Base-by-base conservation (phyloP, 2,888 invertebrate species). In the Pristionchus entomophagus region DNA sequence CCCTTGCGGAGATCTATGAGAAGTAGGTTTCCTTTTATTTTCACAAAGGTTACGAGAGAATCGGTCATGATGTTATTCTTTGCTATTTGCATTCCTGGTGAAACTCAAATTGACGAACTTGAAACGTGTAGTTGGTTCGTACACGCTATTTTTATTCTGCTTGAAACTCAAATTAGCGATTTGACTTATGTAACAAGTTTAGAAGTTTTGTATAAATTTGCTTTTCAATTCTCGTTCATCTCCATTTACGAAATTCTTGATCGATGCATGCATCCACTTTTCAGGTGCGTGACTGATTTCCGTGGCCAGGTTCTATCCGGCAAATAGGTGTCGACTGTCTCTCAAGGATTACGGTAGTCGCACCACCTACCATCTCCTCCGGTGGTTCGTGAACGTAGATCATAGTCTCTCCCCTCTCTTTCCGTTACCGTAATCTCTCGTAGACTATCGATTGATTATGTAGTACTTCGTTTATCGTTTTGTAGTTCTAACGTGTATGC, bases 1-100 rank as follows among this genome's bases (percentile, higher is more conserved):
- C 90, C 38, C 88, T 92, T 14, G 88, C 89, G 53, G 89, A 89
- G 87, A 87, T 89, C 56, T 85, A 85, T n/a, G 85, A 85, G 77
- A 85, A 85, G 77, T 85, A 19, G 19, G 85, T 53, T 69, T n/a
- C n/a, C n/a, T n/a, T n/a, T n/a, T n/a, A n/a, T n/a, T n/a, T n/a
- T n/a, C n/a, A n/a, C n/a, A n/a, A n/a, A n/a, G n/a, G n/a, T n/a
- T n/a, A n/a, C n/a, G n/a, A n/a, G n/a, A n/a, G n/a, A n/a, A n/a
- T n/a, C n/a, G n/a, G n/a, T n/a, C n/a, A n/a, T n/a, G n/a, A n/a
- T n/a, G n/a, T n/a, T n/a, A n/a, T n/a, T n/a, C n/a, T n/a, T n/a
- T n/a, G n/a, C n/a, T n/a, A n/a, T n/a, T n/a, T n/a, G n/a, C n/a
- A n/a, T n/a, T n/a, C n/a, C n/a, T n/a, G n/a, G n/a, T n/a, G n/a